Evolutionary conservation across 2,797 vertebrate species (phyloP), one percentile per base, ranked within the genome.

Genomic region (Scomberomorus guttatus): DNA sequence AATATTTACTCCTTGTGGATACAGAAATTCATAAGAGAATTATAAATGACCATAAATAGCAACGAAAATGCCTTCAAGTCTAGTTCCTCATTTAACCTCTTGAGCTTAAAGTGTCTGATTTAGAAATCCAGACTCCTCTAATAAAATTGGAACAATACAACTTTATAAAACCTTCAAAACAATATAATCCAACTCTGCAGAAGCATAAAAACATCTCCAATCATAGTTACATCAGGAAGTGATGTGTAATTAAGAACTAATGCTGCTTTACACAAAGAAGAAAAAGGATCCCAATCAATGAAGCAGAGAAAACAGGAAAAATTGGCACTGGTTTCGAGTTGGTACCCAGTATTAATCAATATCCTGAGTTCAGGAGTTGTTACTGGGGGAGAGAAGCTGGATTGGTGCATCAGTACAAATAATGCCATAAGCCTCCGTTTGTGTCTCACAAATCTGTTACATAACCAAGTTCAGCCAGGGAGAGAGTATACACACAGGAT

Each of bases 391-490:
- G 17, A 48, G 15, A 50, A 20, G n/a, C 2, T 50, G n/a, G 9
- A 54, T 7, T 7, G 0, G 1, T 63, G 22, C 27, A 32, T 48
- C 9, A 24, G 25, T 37, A 29, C 68, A 51, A 56, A 46, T 50
- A 51, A 60, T 14, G 2, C 57, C 37, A 34, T 9, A 20, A 24
- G 25, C 8, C 39, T 61, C 37, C 50, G 14, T 55, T 63, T 46
- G 62, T 27, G 29, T 57, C 22, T 68, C 39, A 70, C 39, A 66
- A 50, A 63, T 44, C 25, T 66, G 56, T 71, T 83, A 34, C 61
- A 58, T 77, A 63, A 70, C 67, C 44, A 34, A 25, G 20, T 22
- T 42, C 29, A 64, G 18, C 50, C 64, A n/a, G 29, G 8, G 51
- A 13, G 18, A 58, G 65, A 61, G 34, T 10, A 18, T 34, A 62